These are phyloP conservation scores for Lepidurus apus DNA, from an alignment of 1,140 invertebrate species.

Conservation along the genomic window DNA sequence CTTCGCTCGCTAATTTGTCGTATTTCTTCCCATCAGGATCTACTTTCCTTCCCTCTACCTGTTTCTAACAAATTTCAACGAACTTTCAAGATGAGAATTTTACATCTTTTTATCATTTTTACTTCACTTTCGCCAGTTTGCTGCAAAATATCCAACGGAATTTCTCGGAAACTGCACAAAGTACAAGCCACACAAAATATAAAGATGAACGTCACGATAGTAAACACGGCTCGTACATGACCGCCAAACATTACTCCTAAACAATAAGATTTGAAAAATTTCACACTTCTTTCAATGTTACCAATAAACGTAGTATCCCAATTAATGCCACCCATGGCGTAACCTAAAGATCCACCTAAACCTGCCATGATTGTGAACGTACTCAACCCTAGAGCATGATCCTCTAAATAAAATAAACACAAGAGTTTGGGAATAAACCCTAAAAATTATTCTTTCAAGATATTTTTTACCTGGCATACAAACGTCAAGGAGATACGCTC, in stretches of 20 bases:
- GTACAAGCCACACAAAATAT: conserved; percentile 71
- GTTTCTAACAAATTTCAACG: background rate
- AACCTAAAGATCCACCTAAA: conserved; percentile 86
- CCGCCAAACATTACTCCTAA: conserved; percentile 68
- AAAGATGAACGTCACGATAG: conserved; percentile 79
- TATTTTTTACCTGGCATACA: conserved; percentile 66
- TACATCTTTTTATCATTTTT: background rate
- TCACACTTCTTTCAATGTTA: conserved; percentile 43
- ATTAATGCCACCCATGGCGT: conserved; percentile 84
- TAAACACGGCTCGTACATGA: conserved; percentile 84
- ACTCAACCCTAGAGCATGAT: conserved; percentile 84
- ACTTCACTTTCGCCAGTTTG: conserved; percentile 47
- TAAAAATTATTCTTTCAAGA: conserved; percentile 19
- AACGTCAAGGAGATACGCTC: conserved; percentile 88
- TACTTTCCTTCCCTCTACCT: background rate
- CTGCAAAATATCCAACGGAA: conserved; percentile 59
- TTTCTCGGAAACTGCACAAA: conserved; percentile 79
- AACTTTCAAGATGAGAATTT: background rate
- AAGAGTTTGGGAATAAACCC: background rate
- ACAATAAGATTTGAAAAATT: conserved; percentile 37
- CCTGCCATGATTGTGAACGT: conserved; percentile 96
- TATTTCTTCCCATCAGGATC: conserved; percentile 30
- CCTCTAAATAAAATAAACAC: conserved; percentile 54
- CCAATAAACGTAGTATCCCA: conserved; percentile 82
- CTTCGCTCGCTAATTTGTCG: conserved; percentile 28